phyloP scores from a whole-genome alignment of 2,888 invertebrate genomes.

The Heteromyza rotundicornis region DNA sequence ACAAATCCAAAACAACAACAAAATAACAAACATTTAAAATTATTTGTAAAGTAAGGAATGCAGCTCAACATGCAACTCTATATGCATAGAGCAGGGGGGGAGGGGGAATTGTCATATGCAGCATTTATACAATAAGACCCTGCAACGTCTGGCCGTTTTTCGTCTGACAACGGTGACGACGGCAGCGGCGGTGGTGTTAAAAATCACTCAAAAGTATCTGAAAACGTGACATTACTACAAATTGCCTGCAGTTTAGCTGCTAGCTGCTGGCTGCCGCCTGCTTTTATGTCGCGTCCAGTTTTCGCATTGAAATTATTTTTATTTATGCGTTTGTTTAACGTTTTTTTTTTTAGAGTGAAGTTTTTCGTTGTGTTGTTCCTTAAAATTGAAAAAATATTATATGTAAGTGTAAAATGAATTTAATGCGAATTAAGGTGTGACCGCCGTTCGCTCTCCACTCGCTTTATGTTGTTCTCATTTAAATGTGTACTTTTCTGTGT shows the following conservation, averaged over 20 bases:
- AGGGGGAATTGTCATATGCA: too few relatives aligned
- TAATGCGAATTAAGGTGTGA: slow-evolving; percentile 10
- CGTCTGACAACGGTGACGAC: background rate
- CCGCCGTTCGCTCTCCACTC: background rate
- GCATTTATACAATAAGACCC: too few relatives aligned
- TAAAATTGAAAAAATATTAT: background rate
- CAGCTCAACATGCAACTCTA: too few relatives aligned
- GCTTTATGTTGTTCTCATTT: background rate
- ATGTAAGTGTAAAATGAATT: too few relatives aligned
- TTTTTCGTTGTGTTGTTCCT: background rate
- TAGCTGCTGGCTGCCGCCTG: too few relatives aligned
- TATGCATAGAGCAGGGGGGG: too few relatives aligned
- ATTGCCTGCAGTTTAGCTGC: background rate
- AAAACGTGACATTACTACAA: slow-evolving; percentile 9
- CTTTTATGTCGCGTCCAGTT: slow-evolving; percentile 1
- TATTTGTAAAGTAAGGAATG: too few relatives aligned
- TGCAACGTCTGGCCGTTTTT: background rate
- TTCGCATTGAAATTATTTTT: background rate
- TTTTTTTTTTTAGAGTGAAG: background rate
- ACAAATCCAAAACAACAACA: slow-evolving; percentile 5
- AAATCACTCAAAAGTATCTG: background rate
- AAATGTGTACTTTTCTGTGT: slow-evolving; percentile 5
- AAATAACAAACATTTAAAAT: too few relatives aligned
- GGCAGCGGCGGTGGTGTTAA: background rate
- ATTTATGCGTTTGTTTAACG: background rate